phyloP scores from a whole-genome alignment of 2,113 vertebrate species.

The Ceyx margarethae region DNA sequence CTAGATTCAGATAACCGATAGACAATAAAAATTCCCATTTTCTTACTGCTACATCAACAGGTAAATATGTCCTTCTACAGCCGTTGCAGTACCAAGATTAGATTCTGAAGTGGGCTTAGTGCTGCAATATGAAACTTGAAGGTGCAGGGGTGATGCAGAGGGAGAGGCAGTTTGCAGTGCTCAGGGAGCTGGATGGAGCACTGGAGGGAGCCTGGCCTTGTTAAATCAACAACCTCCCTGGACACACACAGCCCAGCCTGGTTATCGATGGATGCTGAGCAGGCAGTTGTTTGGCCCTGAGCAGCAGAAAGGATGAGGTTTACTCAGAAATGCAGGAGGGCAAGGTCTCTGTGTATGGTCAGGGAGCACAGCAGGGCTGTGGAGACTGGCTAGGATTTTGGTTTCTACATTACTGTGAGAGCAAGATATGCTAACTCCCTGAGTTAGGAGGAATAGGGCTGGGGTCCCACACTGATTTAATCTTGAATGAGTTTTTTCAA shows the following conservation, averaged over 20 bases:
- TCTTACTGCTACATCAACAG: not conserved
- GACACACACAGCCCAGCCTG: not conserved
- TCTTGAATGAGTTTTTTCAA: not conserved
- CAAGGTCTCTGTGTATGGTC: not conserved
- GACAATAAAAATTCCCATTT: not conserved
- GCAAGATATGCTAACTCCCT: not conserved
- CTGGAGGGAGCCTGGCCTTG: rapidly evolving
- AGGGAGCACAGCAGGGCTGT: not conserved
- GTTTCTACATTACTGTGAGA: not conserved
- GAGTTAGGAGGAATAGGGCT: not conserved
- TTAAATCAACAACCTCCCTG: not conserved
- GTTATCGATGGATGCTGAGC: rapidly evolving
- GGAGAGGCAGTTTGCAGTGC: not conserved
- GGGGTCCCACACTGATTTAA: not conserved
- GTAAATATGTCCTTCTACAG: not conserved
- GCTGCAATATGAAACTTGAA: not conserved
- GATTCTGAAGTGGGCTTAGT: not conserved
- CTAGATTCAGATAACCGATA: not conserved
- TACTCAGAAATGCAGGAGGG: not conserved
- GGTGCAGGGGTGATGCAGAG: no score
- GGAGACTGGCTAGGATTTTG: not conserved
- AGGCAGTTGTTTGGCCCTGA: not conserved
- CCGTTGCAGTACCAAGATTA: not conserved
- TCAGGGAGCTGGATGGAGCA: rapidly evolving
- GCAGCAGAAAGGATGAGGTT: not conserved